These are phyloP conservation scores for Drosophila pachea DNA, from an alignment of 1,140 invertebrate genomes.

Conservation along the genomic window DNA sequence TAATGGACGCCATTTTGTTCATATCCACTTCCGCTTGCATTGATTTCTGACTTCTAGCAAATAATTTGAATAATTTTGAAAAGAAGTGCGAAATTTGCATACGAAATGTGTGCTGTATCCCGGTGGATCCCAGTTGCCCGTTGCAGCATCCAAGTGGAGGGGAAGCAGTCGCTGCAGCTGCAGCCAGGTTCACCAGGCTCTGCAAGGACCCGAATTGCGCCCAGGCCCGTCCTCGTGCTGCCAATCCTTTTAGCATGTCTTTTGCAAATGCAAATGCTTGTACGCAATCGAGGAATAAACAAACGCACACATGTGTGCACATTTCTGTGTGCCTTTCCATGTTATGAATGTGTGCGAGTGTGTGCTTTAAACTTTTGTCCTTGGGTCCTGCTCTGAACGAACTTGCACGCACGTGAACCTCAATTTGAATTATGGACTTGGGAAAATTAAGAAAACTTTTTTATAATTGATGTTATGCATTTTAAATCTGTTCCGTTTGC, in stretches of 20 bases:
- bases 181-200: conserved; percentile 34
- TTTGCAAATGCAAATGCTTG: conserved; percentile 74
- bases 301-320: conserved; percentile 51
- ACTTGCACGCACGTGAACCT: conserved; percentile 43
- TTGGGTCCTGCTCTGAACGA: conserved; percentile 40
- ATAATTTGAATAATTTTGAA: conserved; percentile 74
- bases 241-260: conserved; percentile 70
- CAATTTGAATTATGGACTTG: conserved; percentile 67
- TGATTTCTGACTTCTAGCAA: conserved; percentile 45
- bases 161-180: conserved; percentile 2
- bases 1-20: conserved; percentile 40
- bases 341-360: conserved; percentile 8
- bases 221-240: conserved; percentile 38
- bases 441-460: conserved; percentile 71
- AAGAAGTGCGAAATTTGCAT: conserved; percentile 74
- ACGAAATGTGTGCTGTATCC: conserved; percentile 44
- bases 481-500: conserved; percentile 54
- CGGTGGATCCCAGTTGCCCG: conserved; percentile 5
- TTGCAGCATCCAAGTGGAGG: neutral
- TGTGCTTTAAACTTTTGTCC: conserved; percentile 49
- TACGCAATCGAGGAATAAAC: conserved; percentile 74
- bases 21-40: conserved; percentile 16
- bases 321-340: neutral
- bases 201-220: conserved; percentile 55
- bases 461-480: conserved; percentile 74